Percentiles rank a stretch among this genome's conserved stretches.
phyloP scores from a whole-genome alignment of 53 echinoderm and acorn worm genomes.

The Zoroaster sp. region DNA sequence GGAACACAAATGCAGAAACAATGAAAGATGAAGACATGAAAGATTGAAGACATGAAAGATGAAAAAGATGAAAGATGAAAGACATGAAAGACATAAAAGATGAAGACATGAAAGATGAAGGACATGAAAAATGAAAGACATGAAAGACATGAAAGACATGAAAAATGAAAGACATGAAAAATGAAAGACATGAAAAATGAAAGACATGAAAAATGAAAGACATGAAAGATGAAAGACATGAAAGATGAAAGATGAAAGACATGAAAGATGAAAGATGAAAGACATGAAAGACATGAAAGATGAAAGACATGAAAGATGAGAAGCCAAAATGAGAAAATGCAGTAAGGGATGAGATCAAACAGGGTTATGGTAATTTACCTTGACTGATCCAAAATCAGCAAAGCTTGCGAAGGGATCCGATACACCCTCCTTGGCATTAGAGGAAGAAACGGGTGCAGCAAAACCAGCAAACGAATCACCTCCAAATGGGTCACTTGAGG shows the following conservation, averaged over 20 bases:
- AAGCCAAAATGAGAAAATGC: not conserved
- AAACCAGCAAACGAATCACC: conserved; percentile 54
- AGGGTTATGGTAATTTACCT: conserved; percentile 48
- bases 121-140: no score
- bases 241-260: not conserved
- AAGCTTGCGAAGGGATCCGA: conserved; percentile 90
- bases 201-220: not conserved
- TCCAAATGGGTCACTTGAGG: conserved; percentile 58
- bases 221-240: not conserved
- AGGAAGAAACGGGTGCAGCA: conserved; percentile 17
- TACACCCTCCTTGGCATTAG: conserved; percentile 29
- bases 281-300: not conserved
- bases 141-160: no score
- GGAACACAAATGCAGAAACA: no score
- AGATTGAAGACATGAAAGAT: not conserved
- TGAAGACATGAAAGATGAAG: no score
- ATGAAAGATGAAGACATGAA: no score
- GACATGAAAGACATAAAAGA: no score
- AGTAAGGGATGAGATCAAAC: not conserved
- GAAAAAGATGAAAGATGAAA: no score
- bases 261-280: not conserved
- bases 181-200: no score
- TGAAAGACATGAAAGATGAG: not conserved
- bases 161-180: no score
- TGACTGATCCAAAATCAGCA: conserved; percentile 90